Evolutionary conservation across 1,140 invertebrate species (phyloP).

Genomic region (Macrostomum lignano): DNA sequence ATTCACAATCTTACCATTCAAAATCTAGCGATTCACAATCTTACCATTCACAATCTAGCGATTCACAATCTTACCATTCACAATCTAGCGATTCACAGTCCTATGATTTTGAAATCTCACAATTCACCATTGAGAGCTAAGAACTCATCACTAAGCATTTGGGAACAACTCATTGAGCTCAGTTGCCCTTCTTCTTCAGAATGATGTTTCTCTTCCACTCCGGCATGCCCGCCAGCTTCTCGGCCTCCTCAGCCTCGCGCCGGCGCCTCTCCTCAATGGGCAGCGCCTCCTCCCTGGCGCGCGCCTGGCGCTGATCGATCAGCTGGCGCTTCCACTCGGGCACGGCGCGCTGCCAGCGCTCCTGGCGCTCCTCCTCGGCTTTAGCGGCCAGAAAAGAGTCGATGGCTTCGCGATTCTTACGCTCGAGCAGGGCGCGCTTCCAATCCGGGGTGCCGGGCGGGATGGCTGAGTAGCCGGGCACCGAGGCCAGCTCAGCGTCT

Average conservation of each 20-base stretch:
- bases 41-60: no score
- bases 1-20: no score
- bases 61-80: no score
- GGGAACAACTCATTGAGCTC: no score
- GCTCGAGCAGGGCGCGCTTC: conserved; percentile 7
- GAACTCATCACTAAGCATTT: no score
- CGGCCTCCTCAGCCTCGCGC: conserved; percentile 1
- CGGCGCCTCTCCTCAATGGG: conserved; percentile 4
- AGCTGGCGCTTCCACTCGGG: conserved; percentile 7
- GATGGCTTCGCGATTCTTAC: conserved; percentile 6
- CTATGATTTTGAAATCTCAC: no score
- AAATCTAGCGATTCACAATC: no score
- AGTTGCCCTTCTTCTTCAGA: conserved; percentile 5
- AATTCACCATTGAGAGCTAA: no score
- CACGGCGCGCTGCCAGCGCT: conserved; percentile 6
- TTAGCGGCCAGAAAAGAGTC: neutral
- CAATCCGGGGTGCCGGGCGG: conserved; percentile 3
- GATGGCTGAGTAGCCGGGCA: conserved; percentile 7
- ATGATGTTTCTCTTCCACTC: conserved; percentile 7
- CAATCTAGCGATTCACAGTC: no score
- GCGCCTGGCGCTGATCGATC: conserved; percentile 7
- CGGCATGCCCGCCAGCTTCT: conserved; percentile 5
- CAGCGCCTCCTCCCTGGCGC: conserved; percentile 2
- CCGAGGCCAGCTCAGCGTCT: no score
- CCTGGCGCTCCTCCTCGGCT: conserved; percentile 5